Base-by-base conservation (phyloP, 2,888 invertebrate species). In the Caradrina clavipalpis region DNA sequence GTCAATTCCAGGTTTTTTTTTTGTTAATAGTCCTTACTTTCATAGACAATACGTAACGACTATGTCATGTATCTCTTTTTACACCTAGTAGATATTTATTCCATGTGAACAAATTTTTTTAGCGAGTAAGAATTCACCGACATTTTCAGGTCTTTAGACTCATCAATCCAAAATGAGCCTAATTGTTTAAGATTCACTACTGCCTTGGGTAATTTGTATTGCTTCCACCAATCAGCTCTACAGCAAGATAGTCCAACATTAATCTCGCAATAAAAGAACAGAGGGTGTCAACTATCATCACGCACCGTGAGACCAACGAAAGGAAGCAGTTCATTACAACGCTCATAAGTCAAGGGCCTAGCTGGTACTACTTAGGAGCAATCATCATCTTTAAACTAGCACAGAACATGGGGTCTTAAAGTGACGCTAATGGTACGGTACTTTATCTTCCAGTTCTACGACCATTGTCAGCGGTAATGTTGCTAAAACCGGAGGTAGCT, bases 281-380 rank as follows among this genome's bases (percentile, higher is more conserved):
- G 17, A 74, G 69, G 69, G 77, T 80, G 70, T 76, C 71, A 63
- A 13, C 80, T 69, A 47, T 50, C 70, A 62, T 54, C 61, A 31
- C 22, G n/a, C 10, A 62, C 50, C 77, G 77, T 78, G 77, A 70
- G 77, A 78, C 51, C 10, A 70, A 45, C 58, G 31, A 49, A 60
- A 78, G 77, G 77, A 78, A 78, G 26, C 62, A 57, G 71, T 70
- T 71, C 71, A 70, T 78, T 78, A 78, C 58, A 26, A 42, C 47
- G n/a, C 69, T 80, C 62, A 56, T 68, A 80, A 76, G 70, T 66
- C 77, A 80, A 77, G 77, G 77, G 77, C 76, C 76, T 65, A 66
- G 47, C 42, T 53, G 26, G 54, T 55, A 53, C 75, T 77, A 62
- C 81, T 78, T 78, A 76, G 58, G 47, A 76, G 15, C 77, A 78